Percentiles rank a stretch among this genome's conserved stretches.
phyloP scores from a whole-genome alignment of 2,113 vertebrate species.

The Oreamnos americanus region DNA sequence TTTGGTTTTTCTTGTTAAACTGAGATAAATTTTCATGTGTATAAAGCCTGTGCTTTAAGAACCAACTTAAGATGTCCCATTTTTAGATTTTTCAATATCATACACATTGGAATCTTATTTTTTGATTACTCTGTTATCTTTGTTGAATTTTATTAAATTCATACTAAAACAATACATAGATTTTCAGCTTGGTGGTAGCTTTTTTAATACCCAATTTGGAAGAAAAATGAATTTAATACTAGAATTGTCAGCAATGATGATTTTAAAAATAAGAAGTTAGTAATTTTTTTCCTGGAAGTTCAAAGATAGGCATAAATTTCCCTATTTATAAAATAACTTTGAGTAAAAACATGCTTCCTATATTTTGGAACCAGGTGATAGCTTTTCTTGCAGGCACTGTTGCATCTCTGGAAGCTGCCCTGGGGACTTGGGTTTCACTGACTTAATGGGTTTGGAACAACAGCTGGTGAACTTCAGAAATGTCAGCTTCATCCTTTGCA shows the following conservation, averaged over 20 bases:
- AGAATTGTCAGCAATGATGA: neutral
- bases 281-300: neutral
- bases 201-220: constrained; percentile 17
- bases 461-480: neutral
- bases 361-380: neutral
- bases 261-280: neutral
- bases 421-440: neutral
- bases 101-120: neutral
- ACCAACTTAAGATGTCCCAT: neutral
- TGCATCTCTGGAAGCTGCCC: neutral
- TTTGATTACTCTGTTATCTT: neutral
- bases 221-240: constrained; percentile 20
- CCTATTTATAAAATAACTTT: neutral
- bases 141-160: constrained; percentile 1
- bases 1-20: neutral
- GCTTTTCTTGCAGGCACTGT: neutral
- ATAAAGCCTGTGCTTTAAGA: neutral
- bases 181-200: neutral
- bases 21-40: neutral
- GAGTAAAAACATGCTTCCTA: neutral
- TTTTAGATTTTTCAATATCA: neutral
- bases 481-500: neutral
- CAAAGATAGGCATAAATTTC: neutral
- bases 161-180: neutral
- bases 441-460: neutral